These are phyloP conservation scores for Nannobrachium achirus DNA, from an alignment of 2,113 vertebrate species.

Conservation along the genomic window DNA sequence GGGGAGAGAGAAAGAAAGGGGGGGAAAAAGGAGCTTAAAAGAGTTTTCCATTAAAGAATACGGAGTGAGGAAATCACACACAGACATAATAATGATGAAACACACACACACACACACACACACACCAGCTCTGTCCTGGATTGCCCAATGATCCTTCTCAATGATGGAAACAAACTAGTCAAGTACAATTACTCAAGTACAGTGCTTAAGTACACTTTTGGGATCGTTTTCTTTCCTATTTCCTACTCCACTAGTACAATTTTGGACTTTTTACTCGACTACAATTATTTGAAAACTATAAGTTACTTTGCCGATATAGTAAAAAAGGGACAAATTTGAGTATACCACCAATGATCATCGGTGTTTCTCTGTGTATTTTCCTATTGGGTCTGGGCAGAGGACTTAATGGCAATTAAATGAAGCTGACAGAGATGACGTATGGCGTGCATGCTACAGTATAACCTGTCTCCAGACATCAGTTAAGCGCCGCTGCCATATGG, in stretches of 20 bases:
- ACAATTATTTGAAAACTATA: too few relatives aligned
- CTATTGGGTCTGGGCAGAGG: slow-evolving; percentile 40
- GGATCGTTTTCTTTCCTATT: too few relatives aligned
- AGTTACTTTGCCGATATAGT: too few relatives aligned
- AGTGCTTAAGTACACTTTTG: too few relatives aligned
- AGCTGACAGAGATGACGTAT: slow-evolving; percentile 65
- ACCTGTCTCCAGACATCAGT: slow-evolving; percentile 67
- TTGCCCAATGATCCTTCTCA: slow-evolving; percentile 27
- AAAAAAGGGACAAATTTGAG: too few relatives aligned
- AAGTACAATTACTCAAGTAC: too few relatives aligned
- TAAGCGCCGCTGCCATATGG: slow-evolving; percentile 71
- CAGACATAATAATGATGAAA: slow-evolving; percentile 37
- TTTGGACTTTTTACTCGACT: too few relatives aligned
- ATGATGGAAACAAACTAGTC: not conserved
- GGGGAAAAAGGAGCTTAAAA: slow-evolving; percentile 25
- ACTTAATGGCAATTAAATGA: slow-evolving; percentile 53
- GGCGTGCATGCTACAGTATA: slow-evolving; percentile 53
- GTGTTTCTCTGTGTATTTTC: slow-evolving; percentile 26
- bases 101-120: too few relatives aligned
- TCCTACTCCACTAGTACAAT: too few relatives aligned
- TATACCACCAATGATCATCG: too few relatives aligned
- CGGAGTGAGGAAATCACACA: slow-evolving; percentile 39
- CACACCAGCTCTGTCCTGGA: slow-evolving; percentile 28
- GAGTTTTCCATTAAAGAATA: slow-evolving; percentile 30
- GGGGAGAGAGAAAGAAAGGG: too few relatives aligned